Conservation (phyloP, 2,113 vertebrate species). For the Chaetura pelagica region DNA sequence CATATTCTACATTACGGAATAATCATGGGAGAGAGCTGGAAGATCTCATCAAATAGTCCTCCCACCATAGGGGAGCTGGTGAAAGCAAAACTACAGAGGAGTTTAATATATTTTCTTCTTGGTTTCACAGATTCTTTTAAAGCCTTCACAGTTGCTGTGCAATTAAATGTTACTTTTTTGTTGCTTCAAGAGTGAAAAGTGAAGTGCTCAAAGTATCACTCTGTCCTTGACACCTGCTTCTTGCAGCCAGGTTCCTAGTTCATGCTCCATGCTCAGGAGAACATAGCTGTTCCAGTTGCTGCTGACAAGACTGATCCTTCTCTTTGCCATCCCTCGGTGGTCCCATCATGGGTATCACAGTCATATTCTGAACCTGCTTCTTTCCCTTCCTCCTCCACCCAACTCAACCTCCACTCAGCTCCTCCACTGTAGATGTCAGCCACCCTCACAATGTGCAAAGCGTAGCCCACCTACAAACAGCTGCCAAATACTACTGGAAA, state of each 20-base stretch:
- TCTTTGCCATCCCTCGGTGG: not conserved
- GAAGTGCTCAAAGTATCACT: not conserved
- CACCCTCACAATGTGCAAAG: accelerated
- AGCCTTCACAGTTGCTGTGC: not conserved
- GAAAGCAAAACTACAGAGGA: not conserved
- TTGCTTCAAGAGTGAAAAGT: not conserved
- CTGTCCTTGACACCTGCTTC: not conserved
- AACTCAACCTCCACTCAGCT: no score
- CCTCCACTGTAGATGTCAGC: not conserved
- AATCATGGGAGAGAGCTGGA: not conserved
- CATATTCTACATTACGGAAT: not conserved
- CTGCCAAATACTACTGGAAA: not conserved
- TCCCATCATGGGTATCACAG: not conserved
- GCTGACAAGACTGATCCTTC: accelerated
- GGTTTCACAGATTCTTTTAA: conserved; percentile 9
- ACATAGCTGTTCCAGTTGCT: not conserved
- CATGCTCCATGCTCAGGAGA: accelerated
- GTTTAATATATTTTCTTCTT: not conserved
- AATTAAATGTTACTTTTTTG: not conserved
- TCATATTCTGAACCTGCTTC: not conserved
- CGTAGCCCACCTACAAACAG: not conserved
- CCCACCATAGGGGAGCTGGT: not conserved
- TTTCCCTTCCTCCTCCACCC: not conserved
- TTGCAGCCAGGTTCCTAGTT: not conserved
- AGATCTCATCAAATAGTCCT: not conserved